phyloP scores from a whole-genome alignment of 2,888 invertebrate species.

The Tachina fera region DNA sequence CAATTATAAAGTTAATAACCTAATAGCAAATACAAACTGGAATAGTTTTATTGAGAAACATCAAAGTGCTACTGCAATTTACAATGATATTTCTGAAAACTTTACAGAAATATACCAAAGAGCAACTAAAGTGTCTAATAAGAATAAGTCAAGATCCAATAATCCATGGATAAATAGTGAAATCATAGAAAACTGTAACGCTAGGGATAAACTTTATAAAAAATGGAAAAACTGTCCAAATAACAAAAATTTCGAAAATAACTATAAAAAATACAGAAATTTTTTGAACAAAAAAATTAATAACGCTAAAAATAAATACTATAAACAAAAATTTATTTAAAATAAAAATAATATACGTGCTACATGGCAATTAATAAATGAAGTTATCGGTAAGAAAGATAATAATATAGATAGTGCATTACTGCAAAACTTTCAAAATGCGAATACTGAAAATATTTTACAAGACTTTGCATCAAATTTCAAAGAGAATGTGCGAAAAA shows the following conservation, averaged over 20 bases:
- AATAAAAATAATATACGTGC: background rate
- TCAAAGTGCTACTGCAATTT: background rate
- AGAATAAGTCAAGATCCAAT: background rate
- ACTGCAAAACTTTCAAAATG: background rate
- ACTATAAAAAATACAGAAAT: conserved; percentile 15
- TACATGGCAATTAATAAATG: conserved; percentile 7
- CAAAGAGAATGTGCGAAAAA: conserved; percentile 6
- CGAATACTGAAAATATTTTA: background rate
- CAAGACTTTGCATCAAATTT: conserved; percentile 12
- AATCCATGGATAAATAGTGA: conserved; percentile 4
- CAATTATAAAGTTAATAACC: background rate
- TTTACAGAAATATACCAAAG: conserved; percentile 9
- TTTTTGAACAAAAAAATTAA: background rate
- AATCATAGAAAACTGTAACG: background rate
- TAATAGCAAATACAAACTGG: background rate
- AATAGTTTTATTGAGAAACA: background rate
- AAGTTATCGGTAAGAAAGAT: background rate
- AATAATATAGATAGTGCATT: background rate
- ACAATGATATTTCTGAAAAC: background rate
- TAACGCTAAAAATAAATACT: conserved; percentile 13
- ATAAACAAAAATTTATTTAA: conserved; percentile 16
- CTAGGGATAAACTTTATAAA: background rate
- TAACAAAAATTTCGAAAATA: background rate
- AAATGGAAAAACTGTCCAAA: background rate
- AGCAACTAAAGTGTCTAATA: background rate